A percentile compares a stretch with the other conserved stretches of the same genome.
These are phyloP conservation scores for Dipodomys ordii DNA, from an alignment of 2,113 vertebrate species.

Conservation along the genomic window DNA sequence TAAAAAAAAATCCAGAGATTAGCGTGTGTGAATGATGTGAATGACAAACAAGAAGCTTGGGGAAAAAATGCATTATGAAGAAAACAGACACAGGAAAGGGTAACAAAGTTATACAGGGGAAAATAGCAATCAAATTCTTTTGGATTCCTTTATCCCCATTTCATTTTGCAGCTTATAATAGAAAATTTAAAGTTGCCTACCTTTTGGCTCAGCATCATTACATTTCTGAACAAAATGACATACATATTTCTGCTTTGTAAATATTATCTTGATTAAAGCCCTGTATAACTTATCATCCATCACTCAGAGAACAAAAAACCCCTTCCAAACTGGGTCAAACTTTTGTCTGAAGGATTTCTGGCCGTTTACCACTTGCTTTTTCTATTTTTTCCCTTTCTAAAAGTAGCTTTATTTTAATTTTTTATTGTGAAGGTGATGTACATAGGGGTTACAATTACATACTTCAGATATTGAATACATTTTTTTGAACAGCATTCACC, in stretches of 20 bases:
- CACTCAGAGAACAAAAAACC: background rate
- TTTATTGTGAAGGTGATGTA: too few relatives aligned
- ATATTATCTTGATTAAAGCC: background rate
- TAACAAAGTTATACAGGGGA: background rate
- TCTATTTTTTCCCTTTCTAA: too few relatives aligned
- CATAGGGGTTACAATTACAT: too few relatives aligned
- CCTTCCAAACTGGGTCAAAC: background rate
- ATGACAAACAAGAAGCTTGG: background rate
- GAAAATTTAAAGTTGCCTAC: background rate
- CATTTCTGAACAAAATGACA: background rate
- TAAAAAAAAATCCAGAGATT: slow-evolving; percentile 8
- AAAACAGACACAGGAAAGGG: background rate
- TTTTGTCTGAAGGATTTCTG: background rate
- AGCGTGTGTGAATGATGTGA: background rate
- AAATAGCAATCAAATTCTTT: background rate
- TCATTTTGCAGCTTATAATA: background rate
- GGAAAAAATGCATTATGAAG: background rate
- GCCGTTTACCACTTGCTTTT: background rate
- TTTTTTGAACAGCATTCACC: too few relatives aligned
- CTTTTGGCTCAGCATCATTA: background rate
- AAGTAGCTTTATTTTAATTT: too few relatives aligned
- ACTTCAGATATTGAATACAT: too few relatives aligned
- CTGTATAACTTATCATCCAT: background rate
- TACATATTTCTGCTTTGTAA: background rate
- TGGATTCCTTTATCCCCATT: background rate